Base-by-base conservation (phyloP, 2,113 vertebrate species). In the Sapajus apella region DNA sequence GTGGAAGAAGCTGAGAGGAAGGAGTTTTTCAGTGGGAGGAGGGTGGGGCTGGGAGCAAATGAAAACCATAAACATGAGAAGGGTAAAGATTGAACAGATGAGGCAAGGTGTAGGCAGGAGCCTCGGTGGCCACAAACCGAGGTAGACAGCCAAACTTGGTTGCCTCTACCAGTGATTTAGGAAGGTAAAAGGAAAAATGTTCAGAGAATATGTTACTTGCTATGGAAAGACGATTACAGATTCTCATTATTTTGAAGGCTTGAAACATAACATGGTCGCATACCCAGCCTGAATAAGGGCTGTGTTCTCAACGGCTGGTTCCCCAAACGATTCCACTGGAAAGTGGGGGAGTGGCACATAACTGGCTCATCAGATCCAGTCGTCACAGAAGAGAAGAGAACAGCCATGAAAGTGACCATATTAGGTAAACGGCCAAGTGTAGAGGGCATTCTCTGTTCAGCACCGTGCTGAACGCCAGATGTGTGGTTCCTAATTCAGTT, bases 391-490 rank as follows among this genome's bases (percentile, higher is more conserved):
- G 30, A 70, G 8, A 35, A 55, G 40, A 92, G 23, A 90, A 61
- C 40, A 40, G 64, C 61, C 8, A 4, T 70, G 40, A 58, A 55
- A 64, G 55, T 73, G 56, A 47, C 25, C 4, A 20, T 16, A 4
- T 40, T 45, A 45, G 47, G 14, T 18, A n/a, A 88, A 76, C 14
- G n/a, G 35, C 43, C 32, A 66, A n/a, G 55, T 32, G 6, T 0
- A 5, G 90, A 50, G 80, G 18, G 32, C 4, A 1, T 80, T 79
- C 55, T 86, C 32, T 56, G 72, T 8, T 45, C 16, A 32, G 40
- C 17, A 18, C 40, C 2, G 1, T 3, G 40, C 6, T 12, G 11
- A 81, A n/a, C 7, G 0, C 6, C 17, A 50, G n/a, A 10, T 10
- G 25, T 20, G 2, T 8, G 73, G 35, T 6, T 82, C 40, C 79